Evolutionary conservation across 2,888 invertebrate species (phyloP).

Genomic region (Orthonychiurus folsomi): DNA sequence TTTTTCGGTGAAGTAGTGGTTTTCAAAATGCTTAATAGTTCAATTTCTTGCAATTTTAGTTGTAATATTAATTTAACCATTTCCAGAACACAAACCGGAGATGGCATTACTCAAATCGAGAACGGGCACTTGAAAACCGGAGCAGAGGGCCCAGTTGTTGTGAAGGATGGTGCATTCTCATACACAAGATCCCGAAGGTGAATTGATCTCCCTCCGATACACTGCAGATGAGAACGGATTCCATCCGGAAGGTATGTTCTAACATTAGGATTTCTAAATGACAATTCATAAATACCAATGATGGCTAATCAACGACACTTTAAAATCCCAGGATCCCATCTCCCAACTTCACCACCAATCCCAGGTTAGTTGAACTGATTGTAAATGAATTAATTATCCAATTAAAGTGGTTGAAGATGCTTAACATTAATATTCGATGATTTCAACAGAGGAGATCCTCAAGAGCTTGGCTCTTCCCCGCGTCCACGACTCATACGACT

Average conservation of each 20-base stretch:
- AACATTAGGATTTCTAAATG: no score
- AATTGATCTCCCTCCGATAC: neutral
- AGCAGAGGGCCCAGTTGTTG: conserved; percentile 18
- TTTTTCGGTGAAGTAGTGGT: no score
- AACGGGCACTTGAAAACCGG: conserved; percentile 18
- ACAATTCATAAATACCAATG: no score
- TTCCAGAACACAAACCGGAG: conserved; percentile 16
- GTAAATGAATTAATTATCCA: no score
- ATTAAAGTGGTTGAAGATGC: no score
- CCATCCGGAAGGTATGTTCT: neutral
- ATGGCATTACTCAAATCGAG: conserved; percentile 15
- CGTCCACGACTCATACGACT: no score
- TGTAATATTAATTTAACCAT: neutral
- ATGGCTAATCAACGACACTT: no score
- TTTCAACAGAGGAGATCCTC: conserved; percentile 22
- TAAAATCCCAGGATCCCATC: conserved; percentile 23
- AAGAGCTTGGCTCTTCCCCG: conserved; percentile 14
- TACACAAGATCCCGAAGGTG: conserved; percentile 21
- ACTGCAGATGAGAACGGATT: conserved; percentile 9
- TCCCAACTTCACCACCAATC: conserved; percentile 24
- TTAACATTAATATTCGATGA: no score
- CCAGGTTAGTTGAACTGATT: conserved; percentile 11
- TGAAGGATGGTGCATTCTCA: conserved; percentile 23
- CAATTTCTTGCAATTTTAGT: no score
- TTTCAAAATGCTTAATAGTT: no score